These are phyloP conservation scores for Zosterops lateralis DNA, from an alignment of 2,113 vertebrate species.

Conservation along the genomic window DNA sequence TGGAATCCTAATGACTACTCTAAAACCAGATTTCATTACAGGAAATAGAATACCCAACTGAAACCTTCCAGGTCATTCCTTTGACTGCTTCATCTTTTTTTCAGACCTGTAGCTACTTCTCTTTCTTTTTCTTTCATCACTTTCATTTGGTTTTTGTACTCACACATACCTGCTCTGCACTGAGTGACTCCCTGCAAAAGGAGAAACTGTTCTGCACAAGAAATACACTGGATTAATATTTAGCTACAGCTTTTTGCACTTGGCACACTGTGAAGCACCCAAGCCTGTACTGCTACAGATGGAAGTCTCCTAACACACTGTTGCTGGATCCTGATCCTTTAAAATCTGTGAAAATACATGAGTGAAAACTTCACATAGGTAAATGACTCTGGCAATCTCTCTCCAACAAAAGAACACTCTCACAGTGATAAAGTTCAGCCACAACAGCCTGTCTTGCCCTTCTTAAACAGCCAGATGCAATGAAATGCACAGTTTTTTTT, in stretches of 20 bases:
- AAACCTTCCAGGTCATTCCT: background rate
- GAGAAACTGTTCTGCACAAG: background rate
- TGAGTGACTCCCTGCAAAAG: background rate
- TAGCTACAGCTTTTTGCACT: background rate
- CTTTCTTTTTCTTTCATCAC: background rate
- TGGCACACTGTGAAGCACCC: background rate
- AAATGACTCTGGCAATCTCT: background rate
- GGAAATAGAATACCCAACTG: background rate
- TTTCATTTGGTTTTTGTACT: background rate
- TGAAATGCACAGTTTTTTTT: background rate
- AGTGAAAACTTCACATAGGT: background rate
- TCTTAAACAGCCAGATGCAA: background rate
- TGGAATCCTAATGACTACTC: background rate
- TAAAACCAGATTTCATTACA: background rate
- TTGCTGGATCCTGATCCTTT: background rate
- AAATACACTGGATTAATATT: background rate
- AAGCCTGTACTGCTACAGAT: background rate
- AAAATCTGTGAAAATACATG: background rate
- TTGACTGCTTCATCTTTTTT: background rate
- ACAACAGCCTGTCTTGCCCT: background rate
- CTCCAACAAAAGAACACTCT: background rate
- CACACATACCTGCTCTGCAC: background rate
- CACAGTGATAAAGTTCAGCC: background rate
- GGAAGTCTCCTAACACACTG: background rate
- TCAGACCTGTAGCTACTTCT: background rate